phyloP scores from a whole-genome alignment of 2,888 invertebrate species.

The Cenopis cana region DNA sequence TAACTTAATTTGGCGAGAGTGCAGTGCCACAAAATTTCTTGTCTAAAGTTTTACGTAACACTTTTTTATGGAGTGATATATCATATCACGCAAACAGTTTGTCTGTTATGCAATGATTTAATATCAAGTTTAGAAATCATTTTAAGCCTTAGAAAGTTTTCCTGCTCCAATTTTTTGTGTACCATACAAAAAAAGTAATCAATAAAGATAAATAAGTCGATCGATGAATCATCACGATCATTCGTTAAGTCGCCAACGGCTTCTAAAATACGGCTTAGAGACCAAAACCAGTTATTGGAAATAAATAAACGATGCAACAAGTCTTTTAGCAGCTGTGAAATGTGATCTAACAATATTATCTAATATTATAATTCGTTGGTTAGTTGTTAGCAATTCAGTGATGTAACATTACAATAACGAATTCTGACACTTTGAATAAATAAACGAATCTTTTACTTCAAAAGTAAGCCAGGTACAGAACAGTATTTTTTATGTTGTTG shows the following conservation, averaged over 20 bases:
- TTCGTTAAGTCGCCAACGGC: conserved; percentile 21
- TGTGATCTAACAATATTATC: conserved; percentile 54
- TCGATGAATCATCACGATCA: conserved; percentile 31
- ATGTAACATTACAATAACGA: conserved; percentile 29
- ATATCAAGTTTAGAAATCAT: conserved; percentile 33
- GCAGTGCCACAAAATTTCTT: conserved; percentile 56
- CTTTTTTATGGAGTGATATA: conserved; percentile 54
- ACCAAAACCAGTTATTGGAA: conserved; percentile 56
- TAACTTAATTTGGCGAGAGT: conserved; percentile 67
- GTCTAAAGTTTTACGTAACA: conserved; percentile 68
- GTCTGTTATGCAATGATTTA: conserved; percentile 31
- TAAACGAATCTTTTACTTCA: background rate
- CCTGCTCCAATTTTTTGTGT: conserved; percentile 29
- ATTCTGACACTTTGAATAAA: conserved; percentile 3
- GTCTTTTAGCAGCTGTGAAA: conserved; percentile 45
- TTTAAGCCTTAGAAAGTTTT: conserved; percentile 34
- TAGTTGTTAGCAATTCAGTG: conserved; percentile 50
- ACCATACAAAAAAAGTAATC: conserved; percentile 21
- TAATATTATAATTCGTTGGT: conserved; percentile 53
- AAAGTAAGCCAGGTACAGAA: background rate
- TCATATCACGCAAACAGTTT: conserved; percentile 45
- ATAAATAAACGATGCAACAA: conserved; percentile 50
- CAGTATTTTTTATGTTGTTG: background rate
- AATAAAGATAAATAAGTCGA: conserved; percentile 25
- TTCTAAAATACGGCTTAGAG: conserved; percentile 30